Percentiles rank a stretch among this genome's conserved stretches.
Conservation (phyloP, 2,113 vertebrate genomes). For the Sprattus sprattus region DNA sequence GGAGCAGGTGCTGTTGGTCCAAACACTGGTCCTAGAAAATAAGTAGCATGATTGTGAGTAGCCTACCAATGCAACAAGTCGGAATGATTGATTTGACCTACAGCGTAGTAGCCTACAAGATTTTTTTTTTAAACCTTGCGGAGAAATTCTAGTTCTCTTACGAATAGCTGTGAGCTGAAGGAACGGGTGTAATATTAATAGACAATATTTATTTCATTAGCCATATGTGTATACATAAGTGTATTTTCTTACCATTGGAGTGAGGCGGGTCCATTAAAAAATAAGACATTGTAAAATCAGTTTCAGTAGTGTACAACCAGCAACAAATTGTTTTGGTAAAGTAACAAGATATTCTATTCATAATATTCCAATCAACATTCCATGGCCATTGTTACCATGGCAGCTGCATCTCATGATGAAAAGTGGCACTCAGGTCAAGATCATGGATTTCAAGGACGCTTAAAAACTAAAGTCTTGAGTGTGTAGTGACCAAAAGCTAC, state of each 20-base stretch:
- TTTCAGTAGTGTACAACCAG: not conserved
- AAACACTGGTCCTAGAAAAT: not conserved
- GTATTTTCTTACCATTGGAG: not conserved
- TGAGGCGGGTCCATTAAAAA: not conserved
- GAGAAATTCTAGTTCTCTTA: too few relatives aligned
- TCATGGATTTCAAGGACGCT: not conserved
- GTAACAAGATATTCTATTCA: not conserved
- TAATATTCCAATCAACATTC: conserved; percentile 2
- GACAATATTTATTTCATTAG: too few relatives aligned
- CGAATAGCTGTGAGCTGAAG: too few relatives aligned
- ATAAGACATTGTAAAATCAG: not conserved
- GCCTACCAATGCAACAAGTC: not conserved
- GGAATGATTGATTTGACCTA: not conserved
- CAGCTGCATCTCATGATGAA: not conserved
- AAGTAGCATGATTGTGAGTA: not conserved
- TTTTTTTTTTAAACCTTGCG: too few relatives aligned
- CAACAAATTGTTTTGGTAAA: not conserved
- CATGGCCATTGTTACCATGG: not conserved
- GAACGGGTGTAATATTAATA: too few relatives aligned
- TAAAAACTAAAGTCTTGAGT: not conserved
- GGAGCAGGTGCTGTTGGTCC: not conserved
- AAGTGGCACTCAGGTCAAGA: not conserved
- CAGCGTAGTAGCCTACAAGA: too few relatives aligned
- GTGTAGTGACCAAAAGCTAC: too few relatives aligned
- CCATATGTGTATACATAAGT: too few relatives aligned